These are phyloP conservation scores for human (Homo sapiens) DNA, from an alignment of 2,113 vertebrate genomes.

Conservation along the genomic window GRCh38 chr1:17912501-17913000, in stretches of 20 bases:
- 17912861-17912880: background rate
- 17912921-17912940: slow-evolving; percentile 46
- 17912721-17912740: accelerated
- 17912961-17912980: background rate
- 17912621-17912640: background rate
- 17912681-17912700: accelerated
- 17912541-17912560: accelerated
- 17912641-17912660: background rate
- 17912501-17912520: background rate
- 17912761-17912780: accelerated
- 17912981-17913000: background rate
- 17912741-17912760: accelerated
- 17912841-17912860: background rate
- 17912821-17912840: background rate
- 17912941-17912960: slow-evolving; percentile 34
- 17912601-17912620: background rate
- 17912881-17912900: slow-evolving; percentile 50
- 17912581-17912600: background rate
- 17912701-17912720: accelerated
- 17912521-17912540: background rate
- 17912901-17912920: slow-evolving; percentile 39
- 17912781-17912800: background rate
- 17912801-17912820: background rate
- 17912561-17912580: accelerated
- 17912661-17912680: background rate